Base-by-base conservation (phyloP, 2,797 vertebrate genomes). In the Cryptoblepharus egeriae region DNA sequence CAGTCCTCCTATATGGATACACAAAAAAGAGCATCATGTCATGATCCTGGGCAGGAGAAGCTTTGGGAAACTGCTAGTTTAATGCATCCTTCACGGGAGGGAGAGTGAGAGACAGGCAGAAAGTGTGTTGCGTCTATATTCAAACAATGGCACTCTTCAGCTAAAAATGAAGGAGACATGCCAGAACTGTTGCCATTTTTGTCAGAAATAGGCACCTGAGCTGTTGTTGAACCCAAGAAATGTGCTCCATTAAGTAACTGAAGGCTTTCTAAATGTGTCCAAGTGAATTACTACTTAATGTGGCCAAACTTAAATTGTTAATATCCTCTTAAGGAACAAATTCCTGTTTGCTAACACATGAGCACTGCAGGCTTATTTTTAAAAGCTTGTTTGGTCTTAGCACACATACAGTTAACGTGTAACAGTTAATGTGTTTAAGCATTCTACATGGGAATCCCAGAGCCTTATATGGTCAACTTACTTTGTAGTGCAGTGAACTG, bases 381-480 rank as follows among this genome's bases (percentile, higher is more conserved):
- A 61, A 73, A n/a, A 57, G 8, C 52, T 74, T 35, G 13, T 37
- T 89, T 80, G 71, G 73, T 72, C 87, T 3, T 74, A 73, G 82
- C 64, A 65, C 70, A 12, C 10, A 71, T 83, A 88, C 78, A 80
- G 82, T 63, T 88, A 32, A 67, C 81, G 6, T 39, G 80, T 88
- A 61, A 92, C 87, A 86, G 91, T 42, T 42, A 42, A 67, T 83
- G 6, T 39, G 80, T 88, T 64, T 93, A 87, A 86, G 91, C 91
- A 88, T 96, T 97, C 97, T 96, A 94, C 93, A 95, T 95, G 97
- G 97, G 97, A 97, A 97, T 98, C 97, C 97, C 97, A 97, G 92
- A 92, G 87, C 97, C 97, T 96, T 99, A 97, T 99, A 98, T 98
- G 98, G 98, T 97, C 83, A 96, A 87, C 94, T 96, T 91, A 95